Evolutionary conservation across 2,888 invertebrate genomes (phyloP).

Genomic region (Pseudolycoriella hygida): DNA sequence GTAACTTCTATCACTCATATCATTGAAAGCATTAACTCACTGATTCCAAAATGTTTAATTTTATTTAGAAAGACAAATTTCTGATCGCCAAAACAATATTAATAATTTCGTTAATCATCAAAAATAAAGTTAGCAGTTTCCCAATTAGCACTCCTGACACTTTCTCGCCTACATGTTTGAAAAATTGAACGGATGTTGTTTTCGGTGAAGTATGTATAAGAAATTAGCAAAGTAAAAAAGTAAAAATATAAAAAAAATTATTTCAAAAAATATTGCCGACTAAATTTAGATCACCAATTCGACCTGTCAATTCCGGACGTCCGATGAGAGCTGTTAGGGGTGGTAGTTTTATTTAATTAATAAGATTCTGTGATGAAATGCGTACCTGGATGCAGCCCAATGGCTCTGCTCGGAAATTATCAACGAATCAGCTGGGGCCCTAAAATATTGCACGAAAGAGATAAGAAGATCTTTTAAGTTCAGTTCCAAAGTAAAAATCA

Average conservation of each 20-base stretch:
- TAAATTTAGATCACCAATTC: conserved; percentile 10
- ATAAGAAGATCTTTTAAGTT: neutral
- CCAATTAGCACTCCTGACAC: conserved; percentile 24
- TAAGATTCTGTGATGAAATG: too few relatives aligned
- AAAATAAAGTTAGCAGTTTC: conserved; percentile 22
- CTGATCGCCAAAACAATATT: too few relatives aligned
- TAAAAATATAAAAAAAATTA: conserved; percentile 5
- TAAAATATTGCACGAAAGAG: conserved; percentile 4
- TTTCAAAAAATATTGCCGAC: conserved; percentile 4
- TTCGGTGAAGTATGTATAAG: neutral
- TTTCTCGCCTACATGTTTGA: conserved; percentile 17
- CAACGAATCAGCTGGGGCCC: conserved; percentile 12
- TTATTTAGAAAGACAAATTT: too few relatives aligned
- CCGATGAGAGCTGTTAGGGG: conserved; percentile 4
- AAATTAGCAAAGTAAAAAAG: conserved; percentile 1
- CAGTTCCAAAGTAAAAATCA: conserved; percentile 6
- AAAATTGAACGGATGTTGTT: neutral
- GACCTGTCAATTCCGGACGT: conserved; percentile 10
- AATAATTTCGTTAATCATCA: conserved; percentile 19
- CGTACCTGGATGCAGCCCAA: conserved; percentile 13
- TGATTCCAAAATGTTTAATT: too few relatives aligned
- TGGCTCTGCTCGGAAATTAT: conserved; percentile 13
- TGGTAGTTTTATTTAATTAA: neutral
- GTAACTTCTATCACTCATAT: too few relatives aligned
- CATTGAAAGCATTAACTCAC: too few relatives aligned